phyloP scores from a whole-genome alignment of 2,113 vertebrate genomes.

The Solea senegalensis region DNA sequence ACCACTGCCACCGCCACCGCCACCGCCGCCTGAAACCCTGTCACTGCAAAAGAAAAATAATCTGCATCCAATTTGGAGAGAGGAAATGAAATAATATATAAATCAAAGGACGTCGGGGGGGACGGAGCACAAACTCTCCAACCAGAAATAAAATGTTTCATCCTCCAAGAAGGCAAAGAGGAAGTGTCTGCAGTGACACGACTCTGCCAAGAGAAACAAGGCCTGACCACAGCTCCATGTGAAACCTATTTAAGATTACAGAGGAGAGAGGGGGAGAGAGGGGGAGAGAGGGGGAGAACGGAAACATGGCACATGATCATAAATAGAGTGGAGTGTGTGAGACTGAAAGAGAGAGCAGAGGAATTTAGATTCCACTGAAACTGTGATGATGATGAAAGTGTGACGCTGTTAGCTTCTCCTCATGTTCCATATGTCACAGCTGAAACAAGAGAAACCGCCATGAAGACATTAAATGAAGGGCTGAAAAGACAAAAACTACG shows the following conservation, averaged over 20 bases:
- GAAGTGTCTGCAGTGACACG: slow-evolving; percentile 87
- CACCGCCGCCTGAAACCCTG: neutral
- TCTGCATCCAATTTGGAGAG: slow-evolving; percentile 87
- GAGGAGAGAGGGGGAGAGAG: slow-evolving; percentile 51
- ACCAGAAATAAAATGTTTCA: slow-evolving; percentile 89
- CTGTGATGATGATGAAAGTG: slow-evolving; percentile 53
- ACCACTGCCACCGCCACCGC: neutral
- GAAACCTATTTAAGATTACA: slow-evolving; percentile 90
- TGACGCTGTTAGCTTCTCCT: slow-evolving; percentile 3
- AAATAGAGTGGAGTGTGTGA: slow-evolving; percentile 49
- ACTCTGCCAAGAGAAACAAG: slow-evolving; percentile 91
- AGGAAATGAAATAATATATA: slow-evolving; percentile 95
- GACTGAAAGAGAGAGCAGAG: slow-evolving; percentile 29
- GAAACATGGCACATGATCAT: slow-evolving; percentile 73
- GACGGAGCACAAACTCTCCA: slow-evolving; percentile 68
- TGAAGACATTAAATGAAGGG: neutral
- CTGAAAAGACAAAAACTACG: too few relatives aligned
- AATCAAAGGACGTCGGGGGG: slow-evolving; percentile 84
- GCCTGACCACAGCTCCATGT: slow-evolving; percentile 88
- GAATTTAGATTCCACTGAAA: slow-evolving; percentile 57
- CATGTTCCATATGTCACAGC: slow-evolving; percentile 14
- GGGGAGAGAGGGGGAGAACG: slow-evolving; percentile 35
- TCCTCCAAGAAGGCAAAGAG: slow-evolving; percentile 88
- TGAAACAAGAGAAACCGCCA: slow-evolving; percentile 15
- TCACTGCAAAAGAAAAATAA: slow-evolving; percentile 51